Percentiles rank a stretch among this genome's conserved stretches.
Conservation (phyloP, 2,113 vertebrate genomes). For the Reinhardtius hippoglossoides region DNA sequence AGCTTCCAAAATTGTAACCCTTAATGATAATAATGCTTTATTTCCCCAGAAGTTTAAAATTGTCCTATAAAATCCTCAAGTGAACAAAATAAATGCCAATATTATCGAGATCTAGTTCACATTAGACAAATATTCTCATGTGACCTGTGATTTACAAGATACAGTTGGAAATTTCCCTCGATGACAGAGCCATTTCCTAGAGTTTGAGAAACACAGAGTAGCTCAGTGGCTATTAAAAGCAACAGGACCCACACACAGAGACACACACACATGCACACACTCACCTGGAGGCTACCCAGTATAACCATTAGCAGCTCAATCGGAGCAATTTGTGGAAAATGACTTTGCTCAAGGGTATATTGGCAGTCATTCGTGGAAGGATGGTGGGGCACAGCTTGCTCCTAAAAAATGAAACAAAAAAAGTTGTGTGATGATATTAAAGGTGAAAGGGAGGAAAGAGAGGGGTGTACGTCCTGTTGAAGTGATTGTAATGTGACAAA, state of each 20-base stretch:
- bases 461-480: conserved; percentile 1
- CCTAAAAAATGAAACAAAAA: conserved; percentile 57
- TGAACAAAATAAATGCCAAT: not conserved
- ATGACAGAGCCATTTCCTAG: not conserved
- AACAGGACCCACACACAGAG: conserved; percentile 18
- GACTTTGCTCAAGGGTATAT: conserved; percentile 57
- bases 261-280: conserved; percentile 7
- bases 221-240: not conserved
- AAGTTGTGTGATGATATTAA: conserved; percentile 28
- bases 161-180: not conserved
- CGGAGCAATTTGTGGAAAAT: conserved; percentile 53
- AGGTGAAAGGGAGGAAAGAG: conserved; percentile 9
- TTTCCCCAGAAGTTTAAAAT: not conserved
- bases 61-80: not conserved
- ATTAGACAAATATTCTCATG: not conserved
- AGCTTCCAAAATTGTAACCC: not conserved
- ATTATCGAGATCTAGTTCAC: not conserved
- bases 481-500: conserved; percentile 28
- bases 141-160: not conserved
- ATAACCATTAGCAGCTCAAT: conserved; percentile 63
- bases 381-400: conserved; percentile 48
- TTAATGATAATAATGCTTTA: not conserved
- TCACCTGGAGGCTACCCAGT: conserved; percentile 48
- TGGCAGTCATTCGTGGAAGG: conserved; percentile 41
- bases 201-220: not conserved